Evolutionary conservation across 1,140 invertebrate genomes (phyloP).

Genomic region (Drosophila repleta): DNA sequence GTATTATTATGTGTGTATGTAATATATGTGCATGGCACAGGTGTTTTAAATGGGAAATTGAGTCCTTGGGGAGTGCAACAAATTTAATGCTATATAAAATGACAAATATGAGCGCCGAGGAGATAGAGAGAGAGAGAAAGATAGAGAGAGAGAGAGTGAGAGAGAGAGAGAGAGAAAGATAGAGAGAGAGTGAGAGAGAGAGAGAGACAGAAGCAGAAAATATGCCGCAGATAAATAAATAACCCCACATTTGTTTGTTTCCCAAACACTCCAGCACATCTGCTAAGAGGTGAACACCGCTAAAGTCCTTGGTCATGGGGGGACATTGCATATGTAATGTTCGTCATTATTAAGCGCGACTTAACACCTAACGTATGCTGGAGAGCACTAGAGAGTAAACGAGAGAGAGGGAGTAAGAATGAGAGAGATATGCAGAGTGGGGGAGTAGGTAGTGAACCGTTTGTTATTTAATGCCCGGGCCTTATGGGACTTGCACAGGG

Average conservation of each 20-base stretch:
- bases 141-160: neutral
- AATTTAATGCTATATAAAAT: conserved; percentile 47
- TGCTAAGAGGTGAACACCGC: neutral
- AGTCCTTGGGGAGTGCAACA: conserved; percentile 60
- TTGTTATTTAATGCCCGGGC: conserved; percentile 57
- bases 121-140: neutral
- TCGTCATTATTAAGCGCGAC: conserved; percentile 67
- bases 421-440: neutral
- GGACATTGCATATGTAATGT: conserved; percentile 70
- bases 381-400: conserved; percentile 2
- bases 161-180: neutral
- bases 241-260: conserved; percentile 59
- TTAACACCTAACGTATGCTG: conserved; percentile 47
- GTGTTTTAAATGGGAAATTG: conserved; percentile 61
- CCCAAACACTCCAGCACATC: neutral
- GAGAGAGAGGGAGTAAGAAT: neutral
- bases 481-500: conserved; percentile 57
- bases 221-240: conserved; percentile 61
- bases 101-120: conserved; percentile 12
- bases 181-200: neutral
- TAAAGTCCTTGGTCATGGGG: conserved; percentile 8
- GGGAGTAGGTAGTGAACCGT: neutral
- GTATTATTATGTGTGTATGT: conserved; percentile 13
- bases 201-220: neutral
- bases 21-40: conserved; percentile 32